Conservation (phyloP, 2,797 vertebrate species). For the Acestrorhynchus altus region DNA sequence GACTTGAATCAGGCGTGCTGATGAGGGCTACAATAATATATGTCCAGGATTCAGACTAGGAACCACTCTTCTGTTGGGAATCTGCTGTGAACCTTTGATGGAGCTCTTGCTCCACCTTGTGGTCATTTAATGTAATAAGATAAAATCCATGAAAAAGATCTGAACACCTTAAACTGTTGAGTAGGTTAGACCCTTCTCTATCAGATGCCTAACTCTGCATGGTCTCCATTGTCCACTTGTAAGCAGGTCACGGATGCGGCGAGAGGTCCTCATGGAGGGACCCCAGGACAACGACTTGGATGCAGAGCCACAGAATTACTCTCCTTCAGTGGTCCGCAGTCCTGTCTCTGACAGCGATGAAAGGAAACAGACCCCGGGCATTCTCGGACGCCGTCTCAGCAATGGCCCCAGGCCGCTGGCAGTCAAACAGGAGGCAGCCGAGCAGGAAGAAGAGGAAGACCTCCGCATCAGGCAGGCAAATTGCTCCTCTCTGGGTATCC, state of each 20-base stretch:
- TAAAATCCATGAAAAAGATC: too few relatives aligned
- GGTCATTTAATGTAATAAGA: not conserved
- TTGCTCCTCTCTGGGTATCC: conserved; percentile 70
- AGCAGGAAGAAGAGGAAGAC: conserved; percentile 76
- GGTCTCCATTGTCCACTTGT: conserved; percentile 40
- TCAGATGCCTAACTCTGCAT: not conserved
- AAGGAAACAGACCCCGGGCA: conserved; percentile 76
- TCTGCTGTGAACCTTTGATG: not conserved
- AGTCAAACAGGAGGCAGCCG: conserved; percentile 88
- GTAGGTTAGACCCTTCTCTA: not conserved
- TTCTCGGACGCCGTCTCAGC: conserved; percentile 51
- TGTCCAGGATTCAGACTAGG: not conserved
- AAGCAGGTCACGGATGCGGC: conserved; percentile 95
- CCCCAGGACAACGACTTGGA: conserved; percentile 91
- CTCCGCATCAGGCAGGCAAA: conserved; percentile 63
- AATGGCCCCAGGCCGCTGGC: conserved; percentile 49
- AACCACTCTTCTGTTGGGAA: not conserved
- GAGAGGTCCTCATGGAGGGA: conserved; percentile 93
- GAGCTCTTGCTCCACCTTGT: conserved; percentile 31
- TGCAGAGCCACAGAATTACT: conserved; percentile 81
- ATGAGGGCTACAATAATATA: not conserved
- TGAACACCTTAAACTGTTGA: too few relatives aligned
- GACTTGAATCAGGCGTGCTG: not conserved
- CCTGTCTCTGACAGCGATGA: conserved; percentile 87
- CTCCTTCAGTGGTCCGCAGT: conserved; percentile 76